phyloP scores from a whole-genome alignment of 2,888 invertebrate genomes.

The Caenorhabditis becei region DNA sequence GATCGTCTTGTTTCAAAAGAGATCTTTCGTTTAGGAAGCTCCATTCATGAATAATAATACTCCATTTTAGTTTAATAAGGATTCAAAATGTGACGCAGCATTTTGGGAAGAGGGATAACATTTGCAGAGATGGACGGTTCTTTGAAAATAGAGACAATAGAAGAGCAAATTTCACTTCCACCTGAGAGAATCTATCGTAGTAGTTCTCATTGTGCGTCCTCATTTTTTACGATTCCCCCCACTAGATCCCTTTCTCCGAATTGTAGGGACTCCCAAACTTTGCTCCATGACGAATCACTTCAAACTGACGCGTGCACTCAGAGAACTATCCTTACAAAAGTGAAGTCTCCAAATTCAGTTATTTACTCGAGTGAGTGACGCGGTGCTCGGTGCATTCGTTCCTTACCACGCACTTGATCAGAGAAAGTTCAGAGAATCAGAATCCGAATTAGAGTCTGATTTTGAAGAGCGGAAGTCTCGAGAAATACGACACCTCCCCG shows the following conservation, averaged over 20 bases:
- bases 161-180: conserved; percentile 16
- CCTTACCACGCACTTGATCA: conserved; percentile 2
- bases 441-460: background rate
- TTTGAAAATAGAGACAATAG: conserved; percentile 17
- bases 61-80: conserved; percentile 35
- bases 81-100: conserved; percentile 15
- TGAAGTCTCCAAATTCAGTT: background rate
- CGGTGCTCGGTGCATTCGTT: background rate
- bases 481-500: conserved; percentile 26
- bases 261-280: background rate
- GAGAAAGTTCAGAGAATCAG: conserved; percentile 10
- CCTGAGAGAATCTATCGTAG: conserved; percentile 29
- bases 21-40: conserved; percentile 30
- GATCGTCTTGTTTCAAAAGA: conserved; percentile 11
- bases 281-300: conserved; percentile 1
- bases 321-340: background rate
- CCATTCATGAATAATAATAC: conserved; percentile 46
- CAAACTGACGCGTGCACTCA: background rate
- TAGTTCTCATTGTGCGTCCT: too few species aligned
- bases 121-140: conserved; percentile 12
- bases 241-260: too few species aligned
- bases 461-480: background rate
- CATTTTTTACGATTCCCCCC: too few species aligned
- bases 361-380: background rate
- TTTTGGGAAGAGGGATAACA: background rate